Percentiles rank a stretch among this genome's conserved stretches.
phyloP scores from a whole-genome alignment of 2,797 vertebrate species.

The Cirrhinus molitorella region DNA sequence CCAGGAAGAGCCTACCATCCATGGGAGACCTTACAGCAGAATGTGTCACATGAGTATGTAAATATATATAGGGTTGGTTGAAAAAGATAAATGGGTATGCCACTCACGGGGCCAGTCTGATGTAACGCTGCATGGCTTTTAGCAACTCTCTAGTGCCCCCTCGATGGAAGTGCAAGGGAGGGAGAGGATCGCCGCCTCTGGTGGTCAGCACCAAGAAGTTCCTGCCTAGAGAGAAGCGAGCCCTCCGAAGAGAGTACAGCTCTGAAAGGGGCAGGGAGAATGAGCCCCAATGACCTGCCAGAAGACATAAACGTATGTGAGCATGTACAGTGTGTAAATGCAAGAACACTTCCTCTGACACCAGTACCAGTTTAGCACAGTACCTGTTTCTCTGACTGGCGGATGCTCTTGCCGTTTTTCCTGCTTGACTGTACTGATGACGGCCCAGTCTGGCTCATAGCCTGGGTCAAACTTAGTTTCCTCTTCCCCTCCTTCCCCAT shows the following conservation, averaged over 20 bases:
- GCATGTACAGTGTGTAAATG: background rate
- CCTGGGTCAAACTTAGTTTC: constrained; percentile 90
- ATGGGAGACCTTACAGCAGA: constrained; percentile 81
- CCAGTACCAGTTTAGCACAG: background rate
- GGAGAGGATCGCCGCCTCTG: constrained; percentile 86
- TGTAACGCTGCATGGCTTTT: constrained; percentile 84
- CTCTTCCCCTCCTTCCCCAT: constrained; percentile 82
- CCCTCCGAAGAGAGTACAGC: constrained; percentile 88
- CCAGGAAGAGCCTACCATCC: constrained; percentile 87
- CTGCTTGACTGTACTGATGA: constrained; percentile 88
- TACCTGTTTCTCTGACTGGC: constrained; percentile 74
- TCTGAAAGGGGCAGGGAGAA: constrained; percentile 90
- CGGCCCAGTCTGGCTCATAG: constrained; percentile 93
- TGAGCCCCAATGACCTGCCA: constrained; percentile 77
- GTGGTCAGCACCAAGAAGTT: constrained; percentile 91
- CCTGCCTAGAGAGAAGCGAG: constrained; percentile 87
- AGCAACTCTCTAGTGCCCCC: constrained; percentile 89
- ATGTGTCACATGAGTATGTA: background rate
- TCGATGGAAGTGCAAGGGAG: constrained; percentile 89
- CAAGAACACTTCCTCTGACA: background rate
- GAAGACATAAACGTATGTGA: background rate
- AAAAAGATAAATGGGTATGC: background rate
- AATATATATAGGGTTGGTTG: too few species aligned
- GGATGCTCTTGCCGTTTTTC: constrained; percentile 64
- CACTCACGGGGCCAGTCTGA: constrained; percentile 87